Evolutionary conservation across 2,888 invertebrate genomes (phyloP).

Genomic region (Meiosimyza platycephala): DNA sequence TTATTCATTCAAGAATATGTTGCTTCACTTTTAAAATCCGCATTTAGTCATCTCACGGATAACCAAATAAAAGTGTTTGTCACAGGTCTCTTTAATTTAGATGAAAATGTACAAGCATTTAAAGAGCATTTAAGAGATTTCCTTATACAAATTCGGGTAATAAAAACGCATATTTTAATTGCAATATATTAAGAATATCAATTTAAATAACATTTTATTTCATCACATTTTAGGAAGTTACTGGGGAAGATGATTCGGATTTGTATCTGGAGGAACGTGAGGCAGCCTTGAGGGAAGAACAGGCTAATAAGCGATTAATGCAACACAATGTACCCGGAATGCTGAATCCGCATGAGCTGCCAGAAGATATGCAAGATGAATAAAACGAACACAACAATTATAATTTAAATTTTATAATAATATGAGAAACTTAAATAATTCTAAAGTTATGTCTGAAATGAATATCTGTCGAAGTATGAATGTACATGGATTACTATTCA

Average conservation of each 20-base stretch:
- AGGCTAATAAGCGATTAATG: constrained; percentile 91
- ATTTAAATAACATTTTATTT: not conserved
- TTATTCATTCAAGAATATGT: constrained; percentile 91
- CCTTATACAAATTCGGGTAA: constrained; percentile 97
- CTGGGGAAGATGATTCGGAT: constrained; percentile 98
- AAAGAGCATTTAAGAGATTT: constrained; percentile 99
- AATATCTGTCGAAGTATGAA: constrained; percentile 54
- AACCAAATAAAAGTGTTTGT: constrained; percentile 98
- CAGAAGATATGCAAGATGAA: constrained; percentile 94
- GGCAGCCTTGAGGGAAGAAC: constrained; percentile 86
- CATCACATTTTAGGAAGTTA: constrained; percentile 82
- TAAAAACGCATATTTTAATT: constrained; percentile 49
- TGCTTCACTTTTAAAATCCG: constrained; percentile 90
- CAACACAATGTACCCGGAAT: constrained; percentile 97
- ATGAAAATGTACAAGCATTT: constrained; percentile 96
- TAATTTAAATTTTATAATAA: constrained; percentile 43
- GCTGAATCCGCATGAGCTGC: constrained; percentile 93
- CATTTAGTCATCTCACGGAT: constrained; percentile 96
- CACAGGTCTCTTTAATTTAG: constrained; percentile 96
- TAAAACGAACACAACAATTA: constrained; percentile 50
- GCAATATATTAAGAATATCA: not conserved
- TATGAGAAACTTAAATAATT: constrained; percentile 47
- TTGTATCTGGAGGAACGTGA: constrained; percentile 97
- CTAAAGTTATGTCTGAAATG: constrained; percentile 52
- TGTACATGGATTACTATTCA: constrained; percentile 52